Conservation (phyloP, 1,140 invertebrate genomes). For the Heliconius hermathena region DNA sequence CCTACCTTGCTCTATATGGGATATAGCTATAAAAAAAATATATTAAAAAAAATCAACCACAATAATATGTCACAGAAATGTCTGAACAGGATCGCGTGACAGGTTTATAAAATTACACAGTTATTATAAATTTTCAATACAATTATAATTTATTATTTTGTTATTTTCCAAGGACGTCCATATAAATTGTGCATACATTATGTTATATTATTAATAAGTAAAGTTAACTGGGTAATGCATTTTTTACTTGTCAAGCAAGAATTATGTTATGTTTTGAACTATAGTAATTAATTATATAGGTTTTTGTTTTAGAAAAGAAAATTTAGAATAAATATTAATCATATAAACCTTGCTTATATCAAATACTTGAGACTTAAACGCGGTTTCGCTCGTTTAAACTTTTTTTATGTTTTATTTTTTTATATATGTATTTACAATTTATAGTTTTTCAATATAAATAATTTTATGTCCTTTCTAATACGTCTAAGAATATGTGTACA, state of each 20-base stretch:
- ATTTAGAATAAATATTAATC: too few species aligned
- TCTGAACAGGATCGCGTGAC: background rate
- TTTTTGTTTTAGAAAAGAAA: background rate
- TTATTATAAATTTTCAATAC: constrained; percentile 9
- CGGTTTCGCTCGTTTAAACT: too few species aligned
- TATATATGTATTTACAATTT: too few species aligned
- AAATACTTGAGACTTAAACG: too few species aligned
- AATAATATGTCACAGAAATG: background rate
- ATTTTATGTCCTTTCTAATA: too few species aligned
- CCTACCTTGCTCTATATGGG: too few species aligned
- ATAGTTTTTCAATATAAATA: too few species aligned
- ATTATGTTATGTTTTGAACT: background rate
- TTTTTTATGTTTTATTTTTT: too few species aligned
- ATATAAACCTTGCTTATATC: too few species aligned
- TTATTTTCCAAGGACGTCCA: background rate
- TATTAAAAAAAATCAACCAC: background rate
- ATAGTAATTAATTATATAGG: background rate
- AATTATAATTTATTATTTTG: background rate
- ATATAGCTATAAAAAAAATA: background rate
- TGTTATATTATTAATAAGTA: too few species aligned
- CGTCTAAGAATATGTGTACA: too few species aligned
- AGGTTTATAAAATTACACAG: background rate
- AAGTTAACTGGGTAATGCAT: constrained; percentile 4
- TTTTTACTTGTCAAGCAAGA: background rate
- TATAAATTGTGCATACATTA: constrained; percentile 3